These are phyloP conservation scores for Argopecten irradians DNA, from an alignment of 1,140 invertebrate species.

Conservation along the genomic window DNA sequence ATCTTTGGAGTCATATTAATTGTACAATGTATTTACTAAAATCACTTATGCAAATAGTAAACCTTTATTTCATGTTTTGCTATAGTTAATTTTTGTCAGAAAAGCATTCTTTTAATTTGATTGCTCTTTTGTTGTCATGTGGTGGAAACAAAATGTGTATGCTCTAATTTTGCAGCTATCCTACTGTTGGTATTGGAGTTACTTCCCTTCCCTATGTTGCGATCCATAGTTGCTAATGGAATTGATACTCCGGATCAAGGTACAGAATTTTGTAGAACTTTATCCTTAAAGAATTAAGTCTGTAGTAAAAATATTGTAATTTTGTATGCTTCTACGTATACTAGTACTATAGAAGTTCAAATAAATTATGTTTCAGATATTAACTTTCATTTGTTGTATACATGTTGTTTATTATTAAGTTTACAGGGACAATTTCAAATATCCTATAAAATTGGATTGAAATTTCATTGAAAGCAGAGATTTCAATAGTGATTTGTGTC, in stretches of 20 bases:
- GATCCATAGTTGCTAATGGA: constrained; percentile 68
- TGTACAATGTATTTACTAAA: neutral
- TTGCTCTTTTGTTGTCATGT: neutral
- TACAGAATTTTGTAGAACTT: constrained; percentile 39
- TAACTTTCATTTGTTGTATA: neutral
- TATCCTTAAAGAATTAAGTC: neutral
- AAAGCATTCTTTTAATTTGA: neutral
- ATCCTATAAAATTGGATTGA: too few relatives aligned
- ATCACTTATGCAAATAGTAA: neutral
- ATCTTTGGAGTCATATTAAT: neutral
- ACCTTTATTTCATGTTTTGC: too few relatives aligned
- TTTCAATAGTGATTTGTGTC: constrained; percentile 25
- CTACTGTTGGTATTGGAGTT: constrained; percentile 62
- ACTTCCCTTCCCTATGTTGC: constrained; percentile 73
- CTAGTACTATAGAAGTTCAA: neutral
- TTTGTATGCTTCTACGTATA: neutral
- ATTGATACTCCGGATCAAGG: constrained; percentile 70
- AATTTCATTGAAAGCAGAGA: neutral
- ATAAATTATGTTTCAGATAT: neutral
- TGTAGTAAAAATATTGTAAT: neutral
- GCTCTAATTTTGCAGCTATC: constrained; percentile 30
- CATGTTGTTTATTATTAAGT: too few relatives aligned
- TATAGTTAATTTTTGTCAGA: neutral
- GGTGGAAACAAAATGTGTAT: neutral
- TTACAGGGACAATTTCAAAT: too few relatives aligned